Evolutionary conservation across 92 coral and sea anemone species (phyloP).

Genomic region (Porites lobata): DNA sequence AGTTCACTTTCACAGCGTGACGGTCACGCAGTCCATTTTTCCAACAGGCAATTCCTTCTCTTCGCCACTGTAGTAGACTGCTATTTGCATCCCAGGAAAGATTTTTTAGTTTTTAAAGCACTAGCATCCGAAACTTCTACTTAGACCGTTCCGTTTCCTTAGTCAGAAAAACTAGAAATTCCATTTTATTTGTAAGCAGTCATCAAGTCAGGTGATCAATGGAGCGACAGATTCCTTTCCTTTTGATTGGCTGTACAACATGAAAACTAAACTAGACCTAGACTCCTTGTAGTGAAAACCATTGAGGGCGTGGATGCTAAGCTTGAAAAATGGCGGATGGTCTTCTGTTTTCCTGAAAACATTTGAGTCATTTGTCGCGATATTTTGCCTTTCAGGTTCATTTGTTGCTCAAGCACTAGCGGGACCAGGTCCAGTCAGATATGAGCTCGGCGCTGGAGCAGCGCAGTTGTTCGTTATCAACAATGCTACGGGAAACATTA

Average conservation of each 20-base stretch:
- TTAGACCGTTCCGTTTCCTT: too few species aligned
- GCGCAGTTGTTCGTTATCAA: constrained; percentile 25
- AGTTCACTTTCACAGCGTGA: too few species aligned
- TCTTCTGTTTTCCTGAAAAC: too few species aligned
- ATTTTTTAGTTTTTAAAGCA: too few species aligned
- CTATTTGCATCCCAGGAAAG: too few species aligned
- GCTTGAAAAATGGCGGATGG: constrained; percentile 1
- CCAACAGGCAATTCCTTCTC: too few species aligned
- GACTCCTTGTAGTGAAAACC: not conserved
- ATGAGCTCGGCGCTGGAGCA: constrained; percentile 23
- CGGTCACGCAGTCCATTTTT: too few species aligned
- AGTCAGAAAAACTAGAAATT: too few species aligned
- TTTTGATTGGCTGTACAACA: not conserved
- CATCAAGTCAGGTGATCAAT: not conserved
- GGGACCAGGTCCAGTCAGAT: constrained; percentile 11
- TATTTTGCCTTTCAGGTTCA: constrained; percentile 12
- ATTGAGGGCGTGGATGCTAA: not conserved
- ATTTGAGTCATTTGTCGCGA: not conserved
- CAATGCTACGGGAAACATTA: constrained; percentile 21
- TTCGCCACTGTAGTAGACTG: too few species aligned
- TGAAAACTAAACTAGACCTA: not conserved
- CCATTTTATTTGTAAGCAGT: too few species aligned
- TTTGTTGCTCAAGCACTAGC: constrained; percentile 34
- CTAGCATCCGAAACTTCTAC: too few species aligned
- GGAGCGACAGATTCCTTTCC: not conserved